Evolutionary conservation across 2,113 vertebrate species (phyloP), one percentile per base, ranked within the genome.

Genomic region (Amblyopsis rosae): DNA sequence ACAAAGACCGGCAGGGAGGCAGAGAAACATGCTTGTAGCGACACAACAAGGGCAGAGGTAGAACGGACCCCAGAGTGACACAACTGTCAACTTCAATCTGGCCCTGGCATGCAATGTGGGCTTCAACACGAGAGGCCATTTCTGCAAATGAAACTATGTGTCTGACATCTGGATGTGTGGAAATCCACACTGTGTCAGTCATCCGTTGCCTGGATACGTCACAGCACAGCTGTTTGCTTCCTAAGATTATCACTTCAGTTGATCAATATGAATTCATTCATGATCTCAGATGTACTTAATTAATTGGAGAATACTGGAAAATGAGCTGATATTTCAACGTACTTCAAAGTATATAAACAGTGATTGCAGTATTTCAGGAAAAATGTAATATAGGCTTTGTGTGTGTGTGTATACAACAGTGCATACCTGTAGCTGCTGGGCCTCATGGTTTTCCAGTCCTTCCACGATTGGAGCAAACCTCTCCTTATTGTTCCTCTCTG

Each of bases 361-460:
- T 32, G 7, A 32, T 47, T 41, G n/a, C 9, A 59, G 19, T 45
- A 6, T 6, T 65, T 62, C 51, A 9, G 51, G 49, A 4, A 35
- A 3, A 60, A 3, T 49, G 33, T 58, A 45, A 56, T 16, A 54
- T 12, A 32, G 11, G 46, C 41, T 53, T 45, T 10, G 19, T 35
- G 48, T 3, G n/a, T 53, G 58, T 12, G 49, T 61, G 69, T 17
- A 32, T 63, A 33, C 82, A 5, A 41, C 35, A 5, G 35, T 41
- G 35, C 68, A 90, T 65, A 96, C 97, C 96, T 99, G 97, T 72
- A 99, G 94, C 64, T 97, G 97, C 73, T 98, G 91, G 61, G 92
- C 94, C 84, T 99, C 97, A 0, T 98, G 95, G 87, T 98, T 99
- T 89, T 99, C 94, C 82, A 99, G 85, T 69, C 97, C 97, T 81